These are phyloP conservation scores for Axis porcinus DNA, from an alignment of 2,113 vertebrate species.

Conservation along the genomic window DNA sequence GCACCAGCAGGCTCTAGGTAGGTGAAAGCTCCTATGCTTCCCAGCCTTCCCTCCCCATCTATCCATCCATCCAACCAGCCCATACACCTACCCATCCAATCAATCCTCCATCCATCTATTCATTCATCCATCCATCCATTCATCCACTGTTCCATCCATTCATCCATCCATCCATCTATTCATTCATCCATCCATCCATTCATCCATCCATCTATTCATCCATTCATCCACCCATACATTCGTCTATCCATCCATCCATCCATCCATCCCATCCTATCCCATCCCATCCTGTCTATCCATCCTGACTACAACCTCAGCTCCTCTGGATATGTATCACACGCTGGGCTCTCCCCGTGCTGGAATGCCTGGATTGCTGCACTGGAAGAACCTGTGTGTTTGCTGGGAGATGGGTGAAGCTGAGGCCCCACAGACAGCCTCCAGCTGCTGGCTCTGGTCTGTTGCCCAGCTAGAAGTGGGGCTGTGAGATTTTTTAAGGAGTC, in stretches of 20 bases:
- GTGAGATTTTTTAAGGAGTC: not conserved
- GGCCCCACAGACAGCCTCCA: not conserved
- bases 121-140: too few species aligned
- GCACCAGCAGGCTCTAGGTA: not conserved
- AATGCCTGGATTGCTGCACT: not conserved
- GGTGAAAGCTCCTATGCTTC: not conserved
- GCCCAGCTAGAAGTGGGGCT: not conserved
- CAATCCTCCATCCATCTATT: not conserved
- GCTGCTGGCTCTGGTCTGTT: not conserved
- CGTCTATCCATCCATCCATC: not conserved
- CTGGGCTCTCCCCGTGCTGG: not conserved
- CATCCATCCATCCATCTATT: not conserved
- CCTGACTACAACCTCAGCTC: not conserved
- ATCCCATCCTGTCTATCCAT: not conserved
- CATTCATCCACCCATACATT: not conserved
- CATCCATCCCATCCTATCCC: not conserved
- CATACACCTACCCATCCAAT: not conserved
- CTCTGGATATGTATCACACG: too few species aligned
- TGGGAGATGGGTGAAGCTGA: not conserved
- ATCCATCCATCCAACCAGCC: not conserved
- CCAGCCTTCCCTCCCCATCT: not conserved
- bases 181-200: not conserved
- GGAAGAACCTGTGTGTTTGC: not conserved
- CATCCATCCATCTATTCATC: fast-evolving
- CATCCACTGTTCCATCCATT: too few species aligned